Evolutionary conservation across 1,140 invertebrate genomes (phyloP).

Genomic region (Cydia amplana): DNA sequence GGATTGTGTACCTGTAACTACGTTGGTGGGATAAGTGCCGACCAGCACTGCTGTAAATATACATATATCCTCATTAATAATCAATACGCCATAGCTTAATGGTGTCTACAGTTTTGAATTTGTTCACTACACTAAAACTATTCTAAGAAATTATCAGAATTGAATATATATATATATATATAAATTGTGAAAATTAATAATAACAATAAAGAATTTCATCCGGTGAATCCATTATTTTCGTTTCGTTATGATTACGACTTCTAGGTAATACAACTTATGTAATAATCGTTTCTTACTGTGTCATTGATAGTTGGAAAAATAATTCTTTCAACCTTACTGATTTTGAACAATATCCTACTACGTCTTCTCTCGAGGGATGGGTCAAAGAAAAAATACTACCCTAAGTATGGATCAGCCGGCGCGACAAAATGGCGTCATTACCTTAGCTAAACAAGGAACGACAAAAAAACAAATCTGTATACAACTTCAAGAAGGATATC

Average conservation of each 20-base stretch:
- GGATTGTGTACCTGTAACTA: conserved; percentile 19
- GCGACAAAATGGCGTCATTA: conserved; percentile 78
- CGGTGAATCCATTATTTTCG: conserved; percentile 24
- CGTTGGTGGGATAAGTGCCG: conserved; percentile 18
- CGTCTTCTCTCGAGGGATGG: conserved; percentile 39
- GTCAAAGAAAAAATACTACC: conserved; percentile 63
- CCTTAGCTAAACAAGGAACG: conserved; percentile 62
- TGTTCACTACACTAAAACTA: not conserved
- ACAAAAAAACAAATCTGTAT: conserved; percentile 37
- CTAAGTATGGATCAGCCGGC: conserved; percentile 68
- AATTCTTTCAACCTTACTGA: conserved; percentile 23
- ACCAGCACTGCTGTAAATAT: conserved; percentile 31
- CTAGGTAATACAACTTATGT: conserved; percentile 13
- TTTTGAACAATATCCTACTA: conserved; percentile 35
- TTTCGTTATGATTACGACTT: conserved; percentile 22
- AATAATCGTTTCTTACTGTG: conserved; percentile 5
- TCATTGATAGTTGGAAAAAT: not conserved
- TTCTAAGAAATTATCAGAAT: not conserved
- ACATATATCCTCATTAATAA: conserved; percentile 25
- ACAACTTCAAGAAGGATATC: conserved; percentile 8
- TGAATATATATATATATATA: not conserved
- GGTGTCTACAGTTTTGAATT: not conserved
- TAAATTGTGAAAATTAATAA: not conserved
- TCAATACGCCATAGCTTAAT: conserved; percentile 5
- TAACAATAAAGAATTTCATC: conserved; percentile 26